Conservation (phyloP, 2,888 invertebrate genomes). For the Stictocephala bisonia region DNA sequence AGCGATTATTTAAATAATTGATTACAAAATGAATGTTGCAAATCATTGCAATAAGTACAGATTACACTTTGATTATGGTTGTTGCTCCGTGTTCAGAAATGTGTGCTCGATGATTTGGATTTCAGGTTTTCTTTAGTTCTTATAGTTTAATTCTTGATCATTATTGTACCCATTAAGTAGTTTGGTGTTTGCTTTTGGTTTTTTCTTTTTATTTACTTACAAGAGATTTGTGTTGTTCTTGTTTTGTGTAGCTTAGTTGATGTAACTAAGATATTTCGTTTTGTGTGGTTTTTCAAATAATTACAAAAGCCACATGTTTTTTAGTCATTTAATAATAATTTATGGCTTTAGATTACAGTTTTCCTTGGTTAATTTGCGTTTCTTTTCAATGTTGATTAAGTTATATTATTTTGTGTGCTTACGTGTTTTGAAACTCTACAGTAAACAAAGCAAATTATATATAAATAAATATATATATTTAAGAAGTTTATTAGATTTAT, state of each 20-base stretch:
- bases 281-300: constrained; percentile 14
- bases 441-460: neutral
- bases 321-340: no score
- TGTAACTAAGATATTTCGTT: constrained; percentile 41
- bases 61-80: constrained; percentile 8
- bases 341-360: constrained; percentile 9
- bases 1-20: constrained; percentile 21
- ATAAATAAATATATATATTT: neutral
- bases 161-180: constrained; percentile 32
- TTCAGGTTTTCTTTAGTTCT: constrained; percentile 29
- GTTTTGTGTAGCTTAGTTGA: constrained; percentile 43
- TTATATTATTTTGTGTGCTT: constrained; percentile 32
- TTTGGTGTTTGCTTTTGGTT: constrained; percentile 43
- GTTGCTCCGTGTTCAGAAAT: constrained; percentile 17
- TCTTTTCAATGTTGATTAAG: constrained; percentile 3
- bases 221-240: constrained; percentile 24
- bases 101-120: constrained; percentile 33
- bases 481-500: constrained; percentile 6
- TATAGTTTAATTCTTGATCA: constrained; percentile 22
- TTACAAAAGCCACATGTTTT: neutral
- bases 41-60: constrained; percentile 26
- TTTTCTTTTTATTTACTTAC: constrained; percentile 37
- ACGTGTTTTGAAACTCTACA: constrained; percentile 1
- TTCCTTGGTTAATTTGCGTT: constrained; percentile 30
- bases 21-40: constrained; percentile 16